Percentiles rank a stretch among this genome's conserved stretches.
Evolutionary conservation across 2,797 vertebrate species (phyloP).

Genomic region (Myripristis jacobus): DNA sequence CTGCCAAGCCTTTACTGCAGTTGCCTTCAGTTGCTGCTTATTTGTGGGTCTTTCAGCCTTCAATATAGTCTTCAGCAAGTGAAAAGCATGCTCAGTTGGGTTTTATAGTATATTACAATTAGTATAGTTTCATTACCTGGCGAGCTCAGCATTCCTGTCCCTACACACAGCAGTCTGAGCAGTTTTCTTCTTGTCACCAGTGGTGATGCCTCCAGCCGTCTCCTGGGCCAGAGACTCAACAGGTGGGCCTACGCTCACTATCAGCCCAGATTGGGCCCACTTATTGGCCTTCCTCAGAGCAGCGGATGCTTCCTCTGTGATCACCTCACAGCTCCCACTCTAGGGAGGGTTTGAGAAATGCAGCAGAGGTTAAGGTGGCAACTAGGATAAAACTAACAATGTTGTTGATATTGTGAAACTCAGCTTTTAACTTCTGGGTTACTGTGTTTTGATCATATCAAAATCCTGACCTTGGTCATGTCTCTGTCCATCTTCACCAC

Average conservation of each 20-base stretch:
- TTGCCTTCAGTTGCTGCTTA: too few relatives aligned
- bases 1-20: too few relatives aligned
- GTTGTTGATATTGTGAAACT: background rate
- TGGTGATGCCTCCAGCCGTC: constrained; percentile 87
- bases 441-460: background rate
- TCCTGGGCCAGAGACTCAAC: constrained; percentile 89
- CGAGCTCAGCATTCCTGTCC: constrained; percentile 95
- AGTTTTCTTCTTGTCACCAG: constrained; percentile 97
- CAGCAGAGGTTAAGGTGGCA: constrained; percentile 8
- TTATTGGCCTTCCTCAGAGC: constrained; percentile 97
- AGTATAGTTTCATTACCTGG: constrained; percentile 81
- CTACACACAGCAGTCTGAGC: constrained; percentile 95
- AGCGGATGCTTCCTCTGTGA: constrained; percentile 94
- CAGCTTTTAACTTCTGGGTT: background rate
- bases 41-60: too few relatives aligned
- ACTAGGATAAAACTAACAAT: constrained; percentile 1
- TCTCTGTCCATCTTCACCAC: constrained; percentile 99
- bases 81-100: too few relatives aligned
- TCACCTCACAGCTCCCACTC: constrained; percentile 96
- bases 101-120: too few relatives aligned
- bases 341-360: constrained; percentile 61
- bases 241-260: constrained; percentile 95
- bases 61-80: too few relatives aligned
- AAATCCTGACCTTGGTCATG: constrained; percentile 93
- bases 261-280: constrained; percentile 98